Conservation (phyloP, 2,888 invertebrate genomes). For the Mythimna lalbum region DNA sequence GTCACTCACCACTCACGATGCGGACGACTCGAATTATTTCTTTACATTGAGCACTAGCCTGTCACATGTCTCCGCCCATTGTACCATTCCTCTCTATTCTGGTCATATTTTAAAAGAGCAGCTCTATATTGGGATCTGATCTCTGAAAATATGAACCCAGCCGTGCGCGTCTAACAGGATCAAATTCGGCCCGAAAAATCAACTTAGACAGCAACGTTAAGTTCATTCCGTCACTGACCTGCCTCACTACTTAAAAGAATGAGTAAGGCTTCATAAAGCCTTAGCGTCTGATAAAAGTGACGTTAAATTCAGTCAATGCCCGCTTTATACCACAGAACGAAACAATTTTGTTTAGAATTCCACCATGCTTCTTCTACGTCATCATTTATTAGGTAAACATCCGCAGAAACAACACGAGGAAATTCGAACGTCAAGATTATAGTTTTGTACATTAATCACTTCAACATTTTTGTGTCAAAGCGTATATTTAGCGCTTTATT, state of each 20-base stretch:
- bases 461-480: constrained; percentile 28
- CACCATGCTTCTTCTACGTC: constrained; percentile 46
- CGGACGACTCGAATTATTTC: constrained; percentile 62
- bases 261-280: constrained; percentile 59
- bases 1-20: constrained; percentile 69
- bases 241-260: constrained; percentile 50
- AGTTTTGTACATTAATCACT: constrained; percentile 40
- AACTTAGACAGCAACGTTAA: constrained; percentile 34
- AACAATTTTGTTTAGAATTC: constrained; percentile 55
- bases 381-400: constrained; percentile 54
- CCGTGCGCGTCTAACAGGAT: constrained; percentile 52
- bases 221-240: constrained; percentile 56
- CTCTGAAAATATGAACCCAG: constrained; percentile 45
- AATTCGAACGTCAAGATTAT: constrained; percentile 38
- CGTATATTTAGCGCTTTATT: constrained; percentile 31
- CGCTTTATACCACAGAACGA: constrained; percentile 19
- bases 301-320: constrained; percentile 46
- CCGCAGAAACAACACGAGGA: constrained; percentile 37
- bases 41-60: constrained; percentile 58
- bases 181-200: constrained; percentile 45
- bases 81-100: constrained; percentile 14
- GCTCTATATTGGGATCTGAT: constrained; percentile 12
- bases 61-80: constrained; percentile 45
- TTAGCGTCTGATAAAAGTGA: constrained; percentile 45
- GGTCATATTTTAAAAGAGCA: constrained; percentile 13